These are phyloP conservation scores for Sminthurinus signatus DNA, from an alignment of 1,140 invertebrate genomes.

Conservation along the genomic window DNA sequence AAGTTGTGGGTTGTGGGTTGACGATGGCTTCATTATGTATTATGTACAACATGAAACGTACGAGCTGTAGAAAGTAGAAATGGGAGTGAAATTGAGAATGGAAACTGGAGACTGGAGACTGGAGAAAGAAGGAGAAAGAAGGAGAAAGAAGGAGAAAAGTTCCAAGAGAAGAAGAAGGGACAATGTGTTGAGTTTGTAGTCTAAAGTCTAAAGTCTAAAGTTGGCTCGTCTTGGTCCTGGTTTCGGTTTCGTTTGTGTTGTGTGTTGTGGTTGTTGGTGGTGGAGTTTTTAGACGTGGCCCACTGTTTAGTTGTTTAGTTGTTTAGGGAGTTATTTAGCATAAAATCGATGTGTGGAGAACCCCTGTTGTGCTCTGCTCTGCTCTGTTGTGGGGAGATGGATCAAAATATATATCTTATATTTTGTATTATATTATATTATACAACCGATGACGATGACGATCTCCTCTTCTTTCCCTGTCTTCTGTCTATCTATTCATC, in stretches of 20 bases:
- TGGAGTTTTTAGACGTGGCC: background rate
- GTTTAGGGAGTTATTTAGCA: conserved; percentile 32
- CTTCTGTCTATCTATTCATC: background rate
- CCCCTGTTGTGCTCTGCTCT: conserved; percentile 18
- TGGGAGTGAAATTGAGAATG: too few relatives aligned
- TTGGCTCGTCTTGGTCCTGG: background rate
- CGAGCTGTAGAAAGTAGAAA: too few relatives aligned
- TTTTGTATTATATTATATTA: too few relatives aligned
- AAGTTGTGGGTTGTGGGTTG: too few relatives aligned
- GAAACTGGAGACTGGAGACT: too few relatives aligned
- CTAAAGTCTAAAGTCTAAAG: background rate
- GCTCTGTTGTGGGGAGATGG: conserved; percentile 19
- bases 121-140: too few relatives aligned
- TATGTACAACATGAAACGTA: too few relatives aligned
- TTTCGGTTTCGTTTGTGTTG: background rate
- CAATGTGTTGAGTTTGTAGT: too few relatives aligned
- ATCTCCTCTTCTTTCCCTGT: background rate
- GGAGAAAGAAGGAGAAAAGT: too few relatives aligned
- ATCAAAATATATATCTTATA: too few relatives aligned
- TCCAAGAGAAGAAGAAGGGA: too few relatives aligned
- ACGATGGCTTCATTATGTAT: too few relatives aligned
- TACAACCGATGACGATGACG: background rate
- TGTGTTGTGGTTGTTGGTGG: background rate
- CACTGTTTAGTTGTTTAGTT: conserved; percentile 6
- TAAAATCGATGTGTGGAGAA: conserved; percentile 34